Evolutionary conservation across 2,888 invertebrate species (phyloP), one percentile per base, ranked within the genome.

Genomic region (Oxycera nigricornis): DNA sequence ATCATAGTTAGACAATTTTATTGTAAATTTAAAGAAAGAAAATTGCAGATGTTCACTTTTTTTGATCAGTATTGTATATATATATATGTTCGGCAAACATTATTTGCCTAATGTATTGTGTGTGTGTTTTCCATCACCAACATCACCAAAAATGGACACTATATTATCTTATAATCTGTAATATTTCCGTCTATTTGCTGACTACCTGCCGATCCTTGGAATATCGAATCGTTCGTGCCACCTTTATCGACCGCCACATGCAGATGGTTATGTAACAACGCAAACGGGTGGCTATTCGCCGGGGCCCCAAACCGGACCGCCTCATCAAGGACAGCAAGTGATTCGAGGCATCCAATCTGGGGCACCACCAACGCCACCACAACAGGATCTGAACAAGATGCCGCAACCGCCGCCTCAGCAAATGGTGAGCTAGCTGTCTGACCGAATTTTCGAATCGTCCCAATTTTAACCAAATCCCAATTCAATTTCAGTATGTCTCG

Each of bases 231-330:
- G n/a, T n/a, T n/a, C n/a, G n/a, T n/a, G n/a, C n/a, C n/a, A n/a
- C 11, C 35, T 35, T 35, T 35, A 35, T 35, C 35, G 35, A 46
- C 14, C 30, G n/a, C n/a, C 30, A 35, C 39, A 7, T 35, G 79
- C 82, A 80, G 80, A 82, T 81, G 83, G 80, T 83, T 83, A 82
- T 81, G 84, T 87, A 86, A 85, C 83, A 80, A 84, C 86, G 82
- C 78, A 81, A 76, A 77, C 80, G 78, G 78, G 79, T 81, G 82
- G 81, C 79, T 80, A 78, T 77, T 77, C 80, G 78, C 79, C 80
- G 81, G 65, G 41, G 20, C 80, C 80, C 77, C 82, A 81, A 78
- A 80, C 80, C 81, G 82, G 81, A 67, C 79, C 79, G 73, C 79
- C 78, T 75, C 79, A 78, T 75, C 80, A 84, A 78, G 81, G 85